These are phyloP conservation scores for Premnoplex brunnescens DNA, from an alignment of 2,797 vertebrate species.

Conservation along the genomic window DNA sequence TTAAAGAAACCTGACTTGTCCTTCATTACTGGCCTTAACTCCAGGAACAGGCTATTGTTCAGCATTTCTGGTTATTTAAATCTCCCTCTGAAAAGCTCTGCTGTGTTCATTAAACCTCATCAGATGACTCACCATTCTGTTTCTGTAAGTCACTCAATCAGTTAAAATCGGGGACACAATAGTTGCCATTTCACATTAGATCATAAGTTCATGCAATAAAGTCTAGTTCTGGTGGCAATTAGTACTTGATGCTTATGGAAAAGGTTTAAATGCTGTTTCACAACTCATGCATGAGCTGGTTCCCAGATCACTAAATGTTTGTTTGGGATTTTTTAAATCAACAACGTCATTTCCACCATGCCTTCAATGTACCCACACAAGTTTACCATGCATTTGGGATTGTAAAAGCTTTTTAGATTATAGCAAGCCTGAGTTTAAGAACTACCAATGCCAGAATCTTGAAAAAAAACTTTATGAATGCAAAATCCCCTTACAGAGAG, in stretches of 20 bases:
- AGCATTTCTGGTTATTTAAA: conserved; percentile 19
- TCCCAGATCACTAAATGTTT: neutral
- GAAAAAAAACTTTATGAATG: neutral
- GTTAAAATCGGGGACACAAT: neutral
- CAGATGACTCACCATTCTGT: conserved; percentile 11
- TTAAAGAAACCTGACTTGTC: conserved; percentile 40
- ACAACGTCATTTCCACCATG: neutral
- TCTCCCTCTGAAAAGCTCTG: conserved; percentile 7
- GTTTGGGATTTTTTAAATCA: neutral
- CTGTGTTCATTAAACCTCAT: conserved; percentile 24
- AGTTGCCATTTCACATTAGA: neutral
- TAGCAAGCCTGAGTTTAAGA: neutral
- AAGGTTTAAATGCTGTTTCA: neutral
- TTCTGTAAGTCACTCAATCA: neutral
- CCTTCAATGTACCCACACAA: neutral
- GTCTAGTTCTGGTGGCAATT: neutral
- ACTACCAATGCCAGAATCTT: neutral
- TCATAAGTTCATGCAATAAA: neutral
- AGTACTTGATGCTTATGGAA: neutral
- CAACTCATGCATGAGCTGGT: neutral
- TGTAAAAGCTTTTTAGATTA: neutral
- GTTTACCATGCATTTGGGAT: neutral
- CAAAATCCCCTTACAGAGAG: neutral
- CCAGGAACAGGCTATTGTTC: conserved; percentile 35
- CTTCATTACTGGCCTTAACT: conserved; percentile 29